Conservation (phyloP, 2,113 vertebrate species). For the Crocuta crocuta region DNA sequence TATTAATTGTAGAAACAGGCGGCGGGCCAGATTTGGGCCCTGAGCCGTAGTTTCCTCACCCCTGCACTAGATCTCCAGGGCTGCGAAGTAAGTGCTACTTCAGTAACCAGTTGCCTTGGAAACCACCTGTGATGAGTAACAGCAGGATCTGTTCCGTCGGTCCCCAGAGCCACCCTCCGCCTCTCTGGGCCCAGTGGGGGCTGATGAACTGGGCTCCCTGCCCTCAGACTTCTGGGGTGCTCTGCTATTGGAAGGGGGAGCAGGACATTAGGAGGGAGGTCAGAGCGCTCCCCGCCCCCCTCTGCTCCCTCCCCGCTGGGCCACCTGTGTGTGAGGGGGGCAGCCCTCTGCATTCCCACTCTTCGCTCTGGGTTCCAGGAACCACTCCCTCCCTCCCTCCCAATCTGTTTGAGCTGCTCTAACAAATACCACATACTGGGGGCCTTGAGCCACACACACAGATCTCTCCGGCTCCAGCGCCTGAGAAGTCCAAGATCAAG, state of each 20-base stretch:
- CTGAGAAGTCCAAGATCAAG: neutral
- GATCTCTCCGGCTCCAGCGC: neutral
- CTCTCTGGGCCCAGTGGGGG: neutral
- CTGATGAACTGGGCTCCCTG: neutral
- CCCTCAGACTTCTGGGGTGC: accelerated
- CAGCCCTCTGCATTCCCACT: neutral
- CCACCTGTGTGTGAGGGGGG: neutral
- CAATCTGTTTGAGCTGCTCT: neutral
- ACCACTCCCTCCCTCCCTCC: accelerated
- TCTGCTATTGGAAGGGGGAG: neutral
- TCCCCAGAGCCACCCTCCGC: neutral
- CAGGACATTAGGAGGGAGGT: neutral
- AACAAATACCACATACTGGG: no score
- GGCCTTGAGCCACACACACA: neutral
- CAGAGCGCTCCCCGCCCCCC: accelerated
- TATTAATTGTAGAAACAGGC: neutral
- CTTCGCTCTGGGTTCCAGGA: neutral
- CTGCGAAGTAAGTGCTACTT: neutral
- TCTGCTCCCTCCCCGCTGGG: neutral
- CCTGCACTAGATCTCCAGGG: neutral
- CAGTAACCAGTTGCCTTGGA: neutral
- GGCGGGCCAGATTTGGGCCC: neutral
- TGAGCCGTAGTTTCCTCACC: neutral
- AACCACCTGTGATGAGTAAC: neutral
- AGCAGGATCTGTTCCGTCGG: no score